Evolutionary conservation across 2,888 invertebrate species (phyloP), one percentile per base, ranked within the genome.

Genomic region (Venusia cambrica): DNA sequence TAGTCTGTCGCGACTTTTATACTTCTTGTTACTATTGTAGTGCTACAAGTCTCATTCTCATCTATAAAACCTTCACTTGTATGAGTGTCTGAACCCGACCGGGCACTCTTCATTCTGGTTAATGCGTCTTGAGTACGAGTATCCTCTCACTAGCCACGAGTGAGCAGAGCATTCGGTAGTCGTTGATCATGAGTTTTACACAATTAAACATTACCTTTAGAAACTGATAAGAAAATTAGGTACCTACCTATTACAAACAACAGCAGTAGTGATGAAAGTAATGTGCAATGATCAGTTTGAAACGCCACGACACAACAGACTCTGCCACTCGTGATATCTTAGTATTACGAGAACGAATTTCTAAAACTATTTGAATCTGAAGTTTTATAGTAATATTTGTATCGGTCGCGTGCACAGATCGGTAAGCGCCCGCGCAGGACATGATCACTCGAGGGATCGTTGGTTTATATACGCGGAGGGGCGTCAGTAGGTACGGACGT

Each of bases 1-100:
- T 78, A 79, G 75, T 81, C 79, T 77, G 73, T 79, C 80, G 72
- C 81, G 62, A 81, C 73, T 78, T 81, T 81, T 83, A 76, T 81
- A 84, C 80, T 78, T 76, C 64, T 56, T 68, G 69, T 73, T 63
- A 76, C 72, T 74, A 71, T 71, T 59, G 68, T 75, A 75, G 76
- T 54, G 65, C 73, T 65, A 68, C 70, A 54, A 59, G 55, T 27
- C 57, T 75, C 78, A 77, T 70, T 59, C 55, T 66, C 73, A 70
- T 63, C 56, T 57, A 55, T 71, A 53, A n/a, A 59, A 54, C 62
- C 73, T 75, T 72, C 58, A 71, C 72, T 59, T 58, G 51, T 51
- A 68, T 57, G 22, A 26, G 32, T 20, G 18, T 47, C 37, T 38
- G 50, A 45, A 35, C 43, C 49, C 38, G 50, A 48, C 44, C 54